Evolutionary conservation across 2,113 vertebrate genomes (phyloP).

Genomic region (Pelecanoides urinatrix): DNA sequence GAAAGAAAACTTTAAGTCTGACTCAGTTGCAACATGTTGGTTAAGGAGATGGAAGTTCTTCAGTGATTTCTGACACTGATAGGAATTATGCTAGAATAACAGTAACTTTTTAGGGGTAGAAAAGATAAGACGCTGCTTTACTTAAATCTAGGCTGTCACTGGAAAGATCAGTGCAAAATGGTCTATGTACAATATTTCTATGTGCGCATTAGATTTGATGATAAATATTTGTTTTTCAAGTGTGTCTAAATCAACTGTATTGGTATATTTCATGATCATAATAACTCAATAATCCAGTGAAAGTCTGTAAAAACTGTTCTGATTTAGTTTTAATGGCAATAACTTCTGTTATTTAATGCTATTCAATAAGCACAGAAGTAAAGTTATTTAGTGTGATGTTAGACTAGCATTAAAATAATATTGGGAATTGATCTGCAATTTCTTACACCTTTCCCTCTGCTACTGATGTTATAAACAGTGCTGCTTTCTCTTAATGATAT

Average conservation of each 20-base stretch:
- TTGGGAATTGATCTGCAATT: not conserved
- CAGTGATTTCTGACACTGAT: not conserved
- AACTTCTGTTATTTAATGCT: not conserved
- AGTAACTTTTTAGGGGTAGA: not conserved
- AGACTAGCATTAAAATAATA: not conserved
- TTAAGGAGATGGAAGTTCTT: not conserved
- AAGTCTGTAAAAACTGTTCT: not conserved
- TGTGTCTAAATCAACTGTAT: not conserved
- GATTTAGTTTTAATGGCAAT: not conserved
- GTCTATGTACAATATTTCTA: not conserved
- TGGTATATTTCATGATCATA: not conserved
- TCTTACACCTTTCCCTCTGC: not conserved
- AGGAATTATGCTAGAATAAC: not conserved
- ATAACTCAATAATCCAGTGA: not conserved
- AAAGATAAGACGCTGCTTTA: not conserved
- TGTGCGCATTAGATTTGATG: not conserved
- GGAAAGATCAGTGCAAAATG: not conserved
- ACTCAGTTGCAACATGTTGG: not conserved
- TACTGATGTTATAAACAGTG: not conserved
- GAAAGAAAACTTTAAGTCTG: not conserved
- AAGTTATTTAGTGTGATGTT: not conserved
- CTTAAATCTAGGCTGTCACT: not conserved
- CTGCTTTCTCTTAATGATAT: slow-evolving; percentile 5
- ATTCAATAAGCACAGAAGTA: not conserved
- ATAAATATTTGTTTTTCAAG: not conserved